Base-by-base conservation (phyloP, 1,140 invertebrate genomes). In the Neotoxoptera formosana region DNA sequence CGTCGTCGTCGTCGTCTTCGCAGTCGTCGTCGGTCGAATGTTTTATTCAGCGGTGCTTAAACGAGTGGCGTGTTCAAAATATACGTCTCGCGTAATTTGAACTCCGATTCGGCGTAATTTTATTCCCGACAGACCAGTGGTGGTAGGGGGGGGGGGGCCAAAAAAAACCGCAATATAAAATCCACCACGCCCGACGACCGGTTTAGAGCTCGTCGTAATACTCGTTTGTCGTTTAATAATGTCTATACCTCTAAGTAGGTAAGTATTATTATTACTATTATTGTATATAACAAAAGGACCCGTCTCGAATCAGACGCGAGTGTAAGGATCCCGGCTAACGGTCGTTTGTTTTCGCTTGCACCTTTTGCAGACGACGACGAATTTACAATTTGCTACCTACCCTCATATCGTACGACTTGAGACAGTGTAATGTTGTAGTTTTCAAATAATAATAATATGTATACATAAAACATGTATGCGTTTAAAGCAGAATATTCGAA, bases 41-140 rank as follows among this genome's bases (percentile, higher is more conserved):
- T 90, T 90, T 90, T 90, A 90, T 90, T 60, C 89, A 67, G 89
- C 36, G 89, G 23, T n/a, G 56, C 89, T 41, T 90, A 90, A 60
- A 41, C 53, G 56, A 67, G 23, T 47, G 6, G 48, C 30, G 53
- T 60, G 89, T 88, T 51, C n/a, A 76, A 76, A 76, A 76, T 76
- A 90, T 67, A 90, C 25, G 51, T 60, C 56, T 45, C 34, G 14
- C 45, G 56, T 67, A 90, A 90, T 90, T 90, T 90, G 34, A 56
- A 89, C 48, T 89, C 53, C 48, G 21, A 34, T 51, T 21, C 47
- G 47, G 21, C 23, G 48, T 76, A 76, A 76, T 76, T 76, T 76
- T 76, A 76, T 76, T 76, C 60, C 86, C 47, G 30, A 87, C n/a
- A 84, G 9, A 30, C 21, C 2, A 21, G 17, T 20, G 34, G n/a